Percentiles rank a stretch among this genome's conserved stretches.
These are phyloP conservation scores for Montipora capricornis DNA, from an alignment of 64 coral and sea anemone genomes.

Conservation along the genomic window DNA sequence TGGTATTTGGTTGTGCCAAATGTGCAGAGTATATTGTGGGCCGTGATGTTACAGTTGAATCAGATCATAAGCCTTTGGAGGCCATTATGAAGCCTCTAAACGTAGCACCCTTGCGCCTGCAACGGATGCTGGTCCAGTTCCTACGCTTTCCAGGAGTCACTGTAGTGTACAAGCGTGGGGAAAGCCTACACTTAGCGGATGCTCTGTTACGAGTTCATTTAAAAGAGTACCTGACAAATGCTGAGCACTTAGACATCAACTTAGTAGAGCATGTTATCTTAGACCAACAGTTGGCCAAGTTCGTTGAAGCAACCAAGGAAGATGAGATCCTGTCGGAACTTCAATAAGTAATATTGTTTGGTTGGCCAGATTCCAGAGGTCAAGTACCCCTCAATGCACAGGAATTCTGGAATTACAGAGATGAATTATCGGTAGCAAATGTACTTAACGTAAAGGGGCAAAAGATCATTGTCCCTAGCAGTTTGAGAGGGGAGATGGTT, in stretches of 20 bases:
- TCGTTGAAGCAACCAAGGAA: no score
- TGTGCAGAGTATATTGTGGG: conserved; percentile 49
- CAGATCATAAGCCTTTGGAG: conserved; percentile 42
- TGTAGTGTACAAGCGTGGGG: conserved; percentile 19
- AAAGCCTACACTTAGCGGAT: neutral
- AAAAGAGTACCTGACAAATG: no score
- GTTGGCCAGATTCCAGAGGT: no score
- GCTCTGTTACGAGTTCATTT: neutral
- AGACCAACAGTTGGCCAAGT: no score
- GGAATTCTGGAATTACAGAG: neutral
- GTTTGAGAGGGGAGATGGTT: conserved; percentile 54
- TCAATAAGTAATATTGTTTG: no score
- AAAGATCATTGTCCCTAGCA: conserved; percentile 53
- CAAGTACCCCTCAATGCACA: no score
- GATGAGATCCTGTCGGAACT: no score
- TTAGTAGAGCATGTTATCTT: no score
- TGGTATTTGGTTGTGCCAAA: conserved; percentile 67
- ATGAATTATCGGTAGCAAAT: neutral
- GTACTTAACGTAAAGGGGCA: neutral
- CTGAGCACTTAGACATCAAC: no score
- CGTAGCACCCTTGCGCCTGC: conserved; percentile 14
- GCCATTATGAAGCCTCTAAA: neutral
- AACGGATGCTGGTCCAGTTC: conserved; percentile 51
- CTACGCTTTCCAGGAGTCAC: conserved; percentile 16
- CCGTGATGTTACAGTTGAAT: conserved; percentile 1